Evolutionary conservation across 1,140 invertebrate genomes (phyloP), one percentile per base, ranked within the genome.

Genomic region (Drosophila saltans): DNA sequence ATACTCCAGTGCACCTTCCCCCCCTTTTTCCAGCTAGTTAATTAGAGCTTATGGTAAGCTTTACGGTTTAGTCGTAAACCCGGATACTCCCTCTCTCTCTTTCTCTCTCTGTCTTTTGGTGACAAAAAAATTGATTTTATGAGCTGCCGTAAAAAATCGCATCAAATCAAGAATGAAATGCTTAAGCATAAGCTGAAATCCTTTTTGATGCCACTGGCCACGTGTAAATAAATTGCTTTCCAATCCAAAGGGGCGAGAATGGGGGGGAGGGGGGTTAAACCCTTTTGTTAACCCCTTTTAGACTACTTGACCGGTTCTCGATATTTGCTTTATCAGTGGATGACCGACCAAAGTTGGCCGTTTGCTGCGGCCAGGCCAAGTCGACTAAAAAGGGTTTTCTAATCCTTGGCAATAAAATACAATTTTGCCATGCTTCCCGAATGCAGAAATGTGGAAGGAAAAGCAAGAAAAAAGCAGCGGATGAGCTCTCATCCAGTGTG

Each of bases 321-420:
- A 48, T 48, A 8, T 48, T 45, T 48, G 43, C 80, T 75, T 89
- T 88, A 88, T 88, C 83, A 69, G 39, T 24, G 81, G 21, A 52
- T 52, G 45, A 52, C 45, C 45, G 45, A 52, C 45, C 45, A 52
- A 52, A 52, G 45, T 52, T 52, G 75, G 33, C 33, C 33, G 33
- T 36, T 36, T 81, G 81, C 62, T 69, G 73, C 58, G 58, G 30
- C 43, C 26, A 8, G 71, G 36, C 61, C 82, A 60, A 64, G 61
- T 36, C 33, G 33, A 36, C 33, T 36, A 11, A 69, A 86, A 86
- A 81, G 83, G 79, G 75, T 86, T 86, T 65, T 65, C 80, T 89
- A 89, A 89, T 89, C 84, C 84, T 33, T 66, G 69, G 76, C 84
- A 89, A 89, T 89, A 89, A 89, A 89, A 89, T 83, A 89, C 85